Base-by-base conservation (phyloP, 2,797 vertebrate genomes). In the Syngnathus rostellatus region DNA sequence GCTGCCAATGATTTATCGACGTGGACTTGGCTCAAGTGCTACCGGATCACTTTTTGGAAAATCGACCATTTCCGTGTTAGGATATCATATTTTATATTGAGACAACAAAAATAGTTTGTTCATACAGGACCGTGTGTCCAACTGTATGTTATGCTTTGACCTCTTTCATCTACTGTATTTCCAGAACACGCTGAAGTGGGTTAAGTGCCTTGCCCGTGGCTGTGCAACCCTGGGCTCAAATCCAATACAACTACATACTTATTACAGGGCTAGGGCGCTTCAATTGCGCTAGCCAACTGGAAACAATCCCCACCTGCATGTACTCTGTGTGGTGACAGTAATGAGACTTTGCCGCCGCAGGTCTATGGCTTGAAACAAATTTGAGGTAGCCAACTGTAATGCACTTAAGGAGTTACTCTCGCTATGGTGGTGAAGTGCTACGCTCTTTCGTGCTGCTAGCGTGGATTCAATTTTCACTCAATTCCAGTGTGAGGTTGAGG, bases 21-120 rank as follows among this genome's bases (percentile, higher is more conserved):
- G 43, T 14, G 77, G 78, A 87, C 79, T 85, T 75, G 82, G 74
- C 81, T 89, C 85, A 82, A 81, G 83, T 83, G 79, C 83, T 63
- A 72, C 78, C 63, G 67, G 77, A 72, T 72, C 80, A 74, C 77
- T 65, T 45, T 76, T 81, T 80, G 17, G 31, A 8, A 59, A 8
- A 8, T 8, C 39, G 57, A 9, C 3, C 3, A 78, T 73, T 76
- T 83, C 77, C 81, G 72, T 79, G 65, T 79, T 83, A 77, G 6
- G 2, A 9, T 43, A 62, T 40, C 5, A 41, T 79, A 70, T 81
- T 80, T 78, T 60, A 79, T 72, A 81, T 68, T 67, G 68, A 78
- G 81, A 85, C 79, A 77, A 57, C 39, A 68, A 58, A 66, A 38
- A 53, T 53, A 25, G n/a, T n/a, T n/a, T 9, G n/a, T 37, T n/a